A percentile compares a stretch with the other conserved stretches of the same genome.
These are phyloP conservation scores for Euschistus heros DNA, from an alignment of 1,140 invertebrate species.

Conservation along the genomic window DNA sequence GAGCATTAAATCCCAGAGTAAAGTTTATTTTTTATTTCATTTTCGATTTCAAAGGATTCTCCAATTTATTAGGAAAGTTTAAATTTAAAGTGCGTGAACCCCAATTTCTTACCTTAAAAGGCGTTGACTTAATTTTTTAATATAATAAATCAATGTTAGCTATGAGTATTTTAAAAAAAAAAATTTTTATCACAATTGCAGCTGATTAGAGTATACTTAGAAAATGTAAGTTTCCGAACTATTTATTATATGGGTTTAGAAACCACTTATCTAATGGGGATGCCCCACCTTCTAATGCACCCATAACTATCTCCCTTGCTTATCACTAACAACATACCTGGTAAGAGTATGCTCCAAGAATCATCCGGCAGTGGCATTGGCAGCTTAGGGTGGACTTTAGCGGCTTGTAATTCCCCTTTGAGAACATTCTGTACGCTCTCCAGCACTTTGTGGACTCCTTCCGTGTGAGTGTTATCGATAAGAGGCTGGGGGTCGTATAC, in stretches of 20 bases:
- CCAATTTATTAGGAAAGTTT: too few species aligned
- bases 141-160: too few species aligned
- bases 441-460: conserved; percentile 64
- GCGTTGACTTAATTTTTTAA: too few species aligned
- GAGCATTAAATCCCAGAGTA: too few species aligned
- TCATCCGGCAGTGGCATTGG: conserved; percentile 46
- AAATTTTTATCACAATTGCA: too few species aligned
- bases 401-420: conserved; percentile 58
- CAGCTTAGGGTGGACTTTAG: conserved; percentile 45
- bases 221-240: neutral
- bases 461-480: conserved; percentile 36
- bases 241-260: neutral
- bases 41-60: too few species aligned
- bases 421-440: conserved; percentile 70
- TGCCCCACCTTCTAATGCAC: neutral
- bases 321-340: conserved; percentile 37
- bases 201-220: too few species aligned
- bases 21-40: too few species aligned
- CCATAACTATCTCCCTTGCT: too few species aligned
- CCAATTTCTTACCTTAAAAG: too few species aligned
- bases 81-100: too few species aligned
- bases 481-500: conserved; percentile 30
- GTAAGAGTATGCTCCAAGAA: conserved; percentile 68
- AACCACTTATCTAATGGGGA: neutral
- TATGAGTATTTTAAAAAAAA: too few species aligned